Conservation (phyloP, 2,113 vertebrate species). For the Perca flavescens region DNA sequence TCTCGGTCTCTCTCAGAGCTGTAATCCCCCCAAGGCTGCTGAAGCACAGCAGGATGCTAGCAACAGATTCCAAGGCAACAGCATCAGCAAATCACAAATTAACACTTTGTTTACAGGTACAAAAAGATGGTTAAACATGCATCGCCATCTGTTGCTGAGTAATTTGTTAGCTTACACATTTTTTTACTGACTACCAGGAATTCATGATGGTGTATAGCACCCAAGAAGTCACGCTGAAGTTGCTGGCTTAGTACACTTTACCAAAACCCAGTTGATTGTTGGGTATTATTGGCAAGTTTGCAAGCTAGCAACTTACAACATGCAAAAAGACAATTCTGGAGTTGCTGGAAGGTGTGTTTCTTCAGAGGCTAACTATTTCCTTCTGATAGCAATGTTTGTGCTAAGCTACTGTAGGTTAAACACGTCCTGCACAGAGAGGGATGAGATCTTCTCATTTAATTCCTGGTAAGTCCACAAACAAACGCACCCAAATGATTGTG, state of each 20-base stretch:
- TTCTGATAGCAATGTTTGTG: not conserved
- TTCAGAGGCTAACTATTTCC: not conserved
- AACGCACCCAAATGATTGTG: too few species aligned
- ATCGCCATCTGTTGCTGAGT: not conserved
- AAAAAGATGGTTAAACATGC: conserved; percentile 2
- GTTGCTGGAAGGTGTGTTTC: not conserved
- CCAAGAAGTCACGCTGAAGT: not conserved
- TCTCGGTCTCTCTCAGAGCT: conserved; percentile 28
- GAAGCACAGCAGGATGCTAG: conserved; percentile 60
- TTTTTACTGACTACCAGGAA: not conserved
- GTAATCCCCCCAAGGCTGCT: conserved; percentile 57
- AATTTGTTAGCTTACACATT: not conserved
- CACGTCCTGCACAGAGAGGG: too few species aligned
- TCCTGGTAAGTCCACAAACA: too few species aligned
- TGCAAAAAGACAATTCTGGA: not conserved
- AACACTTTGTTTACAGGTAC: conserved; percentile 66
- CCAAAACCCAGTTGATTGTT: not conserved
- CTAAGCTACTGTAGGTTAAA: too few species aligned
- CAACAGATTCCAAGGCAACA: conserved; percentile 82
- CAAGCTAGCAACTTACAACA: not conserved
- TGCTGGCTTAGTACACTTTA: not conserved
- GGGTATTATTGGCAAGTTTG: not conserved
- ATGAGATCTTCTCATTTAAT: too few species aligned
- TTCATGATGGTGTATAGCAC: not conserved
- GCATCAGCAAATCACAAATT: conserved; percentile 56